A percentile compares a stretch with the other conserved stretches of the same genome.
Evolutionary conservation across 2,797 vertebrate species (phyloP).

Genomic region (Salarias fasciatus): DNA sequence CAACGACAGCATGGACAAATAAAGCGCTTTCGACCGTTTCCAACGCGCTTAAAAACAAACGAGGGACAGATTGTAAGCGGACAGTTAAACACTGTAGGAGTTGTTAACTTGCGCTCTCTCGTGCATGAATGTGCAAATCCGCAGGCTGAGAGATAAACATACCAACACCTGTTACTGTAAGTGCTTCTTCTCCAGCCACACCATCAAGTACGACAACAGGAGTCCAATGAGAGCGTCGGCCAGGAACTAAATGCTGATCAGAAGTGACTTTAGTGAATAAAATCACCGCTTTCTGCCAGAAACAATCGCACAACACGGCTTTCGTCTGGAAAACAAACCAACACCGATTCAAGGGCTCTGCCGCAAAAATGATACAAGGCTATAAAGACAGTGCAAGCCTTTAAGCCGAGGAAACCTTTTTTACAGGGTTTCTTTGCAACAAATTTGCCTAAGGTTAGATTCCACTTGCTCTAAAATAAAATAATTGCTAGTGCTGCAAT

Average conservation of each 20-base stretch:
- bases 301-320: slow-evolving; percentile 23
- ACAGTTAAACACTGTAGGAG: neutral
- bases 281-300: slow-evolving; percentile 14
- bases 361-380: too few species aligned
- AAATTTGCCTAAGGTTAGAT: too few species aligned
- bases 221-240: neutral
- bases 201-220: neutral
- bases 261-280: slow-evolving; percentile 21
- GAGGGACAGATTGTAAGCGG: slow-evolving; percentile 1
- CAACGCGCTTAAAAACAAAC: slow-evolving; percentile 10
- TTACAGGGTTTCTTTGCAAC: too few species aligned
- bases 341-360: too few species aligned
- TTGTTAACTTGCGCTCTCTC: slow-evolving; percentile 34
- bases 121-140: slow-evolving; percentile 46
- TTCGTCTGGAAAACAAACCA: too few species aligned
- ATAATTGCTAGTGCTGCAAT: too few species aligned
- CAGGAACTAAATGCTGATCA: neutral
- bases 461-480: too few species aligned
- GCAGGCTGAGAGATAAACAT: neutral
- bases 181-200: neutral
- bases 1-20: neutral
- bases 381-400: too few species aligned
- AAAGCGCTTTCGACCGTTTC: neutral
- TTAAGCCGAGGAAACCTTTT: too few species aligned
- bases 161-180: neutral